Base-by-base conservation (phyloP, 2,888 invertebrate species). In the Trissonchulus sp. region DNA sequence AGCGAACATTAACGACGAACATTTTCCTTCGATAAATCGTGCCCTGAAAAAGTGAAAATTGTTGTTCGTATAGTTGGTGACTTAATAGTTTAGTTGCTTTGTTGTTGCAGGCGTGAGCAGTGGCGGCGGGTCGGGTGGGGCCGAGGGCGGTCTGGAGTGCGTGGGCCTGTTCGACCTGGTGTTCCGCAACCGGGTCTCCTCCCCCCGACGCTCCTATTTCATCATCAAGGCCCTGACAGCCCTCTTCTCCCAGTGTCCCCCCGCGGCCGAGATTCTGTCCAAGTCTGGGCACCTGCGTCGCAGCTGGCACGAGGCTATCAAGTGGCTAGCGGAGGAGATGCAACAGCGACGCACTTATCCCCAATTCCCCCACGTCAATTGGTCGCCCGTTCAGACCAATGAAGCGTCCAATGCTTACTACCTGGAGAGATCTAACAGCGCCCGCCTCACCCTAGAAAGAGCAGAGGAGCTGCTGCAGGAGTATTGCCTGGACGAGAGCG, bases 121-220 rank as follows among this genome's bases (percentile, higher is more conserved):
- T n/a, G n/a, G n/a, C n/a, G n/a, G n/a, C n/a, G n/a, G n/a, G n/a
- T n/a, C n/a, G n/a, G n/a, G n/a, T n/a, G n/a, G n/a, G n/a, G n/a
- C n/a, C n/a, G n/a, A n/a, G n/a, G n/a, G n/a, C n/a, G n/a, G n/a
- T n/a, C n/a, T 92, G 78, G 92, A 95, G 83, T 89, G 93, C 65
- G 94, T 95, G 82, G 96, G 96, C 0, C 88, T 97, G 74, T 89
- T 97, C 81, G 96, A 97, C 84, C 96, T 93, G 76, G 94, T 96
- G 83, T 90, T 91, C 81, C 90, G 93, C 77, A 92, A 93, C 76
- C 95, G 94, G 86, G 92, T 91, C 79, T 94, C 95, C 87, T 94
- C 95, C 87, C 95, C 96, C 86, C 96, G 96, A 87, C 89, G 96
- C 79, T 94, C 95, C 78, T 97, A 97, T 88, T 94, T 95, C 86